Evolutionary conservation across 2,888 invertebrate species (phyloP).

Genomic region (Dynastes hyllus): DNA sequence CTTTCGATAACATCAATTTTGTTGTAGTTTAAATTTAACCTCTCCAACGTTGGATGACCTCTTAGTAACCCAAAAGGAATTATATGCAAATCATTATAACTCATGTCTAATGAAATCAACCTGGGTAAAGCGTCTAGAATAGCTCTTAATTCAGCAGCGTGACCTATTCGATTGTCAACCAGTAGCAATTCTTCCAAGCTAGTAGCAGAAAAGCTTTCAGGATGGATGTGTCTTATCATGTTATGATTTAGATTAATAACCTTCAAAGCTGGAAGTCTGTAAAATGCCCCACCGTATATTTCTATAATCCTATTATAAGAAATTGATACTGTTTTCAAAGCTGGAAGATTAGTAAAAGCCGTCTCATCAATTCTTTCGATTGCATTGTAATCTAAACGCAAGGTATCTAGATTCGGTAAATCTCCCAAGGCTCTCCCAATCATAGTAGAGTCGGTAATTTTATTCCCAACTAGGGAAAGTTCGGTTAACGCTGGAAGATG

Average conservation of each 20-base stretch:
- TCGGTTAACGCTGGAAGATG: conserved; percentile 82
- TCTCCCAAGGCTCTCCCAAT: conserved; percentile 86
- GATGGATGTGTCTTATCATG: conserved; percentile 83
- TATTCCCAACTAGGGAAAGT: conserved; percentile 82
- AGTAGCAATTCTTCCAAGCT: conserved; percentile 86
- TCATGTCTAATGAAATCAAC: conserved; percentile 85
- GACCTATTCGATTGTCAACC: conserved; percentile 83
- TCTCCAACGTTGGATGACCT: conserved; percentile 86
- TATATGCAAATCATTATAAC: conserved; percentile 83
- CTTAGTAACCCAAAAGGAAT: conserved; percentile 86
- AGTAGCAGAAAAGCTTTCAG: conserved; percentile 85
- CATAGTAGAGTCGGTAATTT: conserved; percentile 86
- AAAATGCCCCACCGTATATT: conserved; percentile 86
- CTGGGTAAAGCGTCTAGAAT: conserved; percentile 85
- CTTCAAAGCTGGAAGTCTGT: conserved; percentile 83
- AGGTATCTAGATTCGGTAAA: conserved; percentile 79
- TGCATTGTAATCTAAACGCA: conserved; percentile 82
- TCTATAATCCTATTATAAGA: conserved; percentile 84
- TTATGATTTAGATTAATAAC: conserved; percentile 86
- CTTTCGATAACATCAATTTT: conserved; percentile 82
- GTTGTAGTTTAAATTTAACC: conserved; percentile 87
- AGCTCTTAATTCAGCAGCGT: conserved; percentile 83
- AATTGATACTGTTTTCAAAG: conserved; percentile 79
- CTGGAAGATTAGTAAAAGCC: conserved; percentile 85
- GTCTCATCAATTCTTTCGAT: conserved; percentile 84